Percentiles rank a stretch among this genome's conserved stretches.
phyloP scores from a whole-genome alignment of 2,113 vertebrate genomes.

The Rhineura floridana region DNA sequence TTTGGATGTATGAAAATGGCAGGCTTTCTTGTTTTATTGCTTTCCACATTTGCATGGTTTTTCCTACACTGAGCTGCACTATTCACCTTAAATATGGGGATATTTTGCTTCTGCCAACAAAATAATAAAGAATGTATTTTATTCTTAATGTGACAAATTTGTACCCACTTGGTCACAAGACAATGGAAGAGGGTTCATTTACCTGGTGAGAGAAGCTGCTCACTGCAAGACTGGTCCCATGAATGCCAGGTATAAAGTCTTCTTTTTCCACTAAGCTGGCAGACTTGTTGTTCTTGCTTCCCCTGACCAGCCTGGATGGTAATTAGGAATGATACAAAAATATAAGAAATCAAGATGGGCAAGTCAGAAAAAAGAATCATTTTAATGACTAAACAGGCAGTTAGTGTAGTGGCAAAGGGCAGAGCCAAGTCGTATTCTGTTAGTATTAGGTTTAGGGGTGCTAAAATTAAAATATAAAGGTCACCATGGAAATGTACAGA shows the following conservation, averaged over 20 bases:
- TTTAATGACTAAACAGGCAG: not conserved
- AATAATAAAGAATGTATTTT: not conserved
- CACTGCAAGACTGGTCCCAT: not conserved
- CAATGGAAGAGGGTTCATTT: not conserved
- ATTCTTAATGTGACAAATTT: not conserved
- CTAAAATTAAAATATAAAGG: not conserved
- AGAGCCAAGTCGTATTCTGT: not conserved
- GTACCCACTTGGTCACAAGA: too few relatives aligned
- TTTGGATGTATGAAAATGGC: not conserved
- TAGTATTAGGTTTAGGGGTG: not conserved
- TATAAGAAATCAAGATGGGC: not conserved
- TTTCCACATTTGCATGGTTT: not conserved
- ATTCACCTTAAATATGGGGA: not conserved
- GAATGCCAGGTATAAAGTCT: slow-evolving; percentile 2
- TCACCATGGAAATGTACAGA: not conserved
- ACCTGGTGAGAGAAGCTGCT: slow-evolving; percentile 41
- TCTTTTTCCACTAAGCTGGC: slow-evolving; percentile 31
- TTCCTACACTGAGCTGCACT: not conserved
- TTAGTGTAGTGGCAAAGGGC: not conserved
- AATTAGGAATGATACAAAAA: not conserved
- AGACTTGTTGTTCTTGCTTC: slow-evolving; percentile 16
- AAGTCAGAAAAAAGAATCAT: not conserved
- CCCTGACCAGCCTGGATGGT: not conserved
- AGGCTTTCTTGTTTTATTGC: not conserved
- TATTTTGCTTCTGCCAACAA: not conserved